Evolutionary conservation across 2,113 vertebrate species (phyloP).

Genomic region (Erythrolamprus reginae): DNA sequence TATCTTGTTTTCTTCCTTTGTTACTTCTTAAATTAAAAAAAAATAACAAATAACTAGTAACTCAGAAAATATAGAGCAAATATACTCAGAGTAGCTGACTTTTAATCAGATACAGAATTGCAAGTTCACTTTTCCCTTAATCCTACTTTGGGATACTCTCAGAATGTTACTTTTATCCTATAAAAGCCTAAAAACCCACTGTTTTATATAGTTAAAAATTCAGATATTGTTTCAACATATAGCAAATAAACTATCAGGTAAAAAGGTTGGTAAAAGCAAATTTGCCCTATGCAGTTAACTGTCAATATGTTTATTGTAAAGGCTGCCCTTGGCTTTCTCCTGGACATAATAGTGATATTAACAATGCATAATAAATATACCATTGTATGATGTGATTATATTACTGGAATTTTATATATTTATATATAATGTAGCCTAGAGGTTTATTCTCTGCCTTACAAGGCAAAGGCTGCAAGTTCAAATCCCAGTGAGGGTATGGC

Average conservation of each 20-base stretch:
- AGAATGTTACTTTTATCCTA: background rate
- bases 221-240: background rate
- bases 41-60: background rate
- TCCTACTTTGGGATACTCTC: background rate
- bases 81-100: background rate
- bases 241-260: background rate
- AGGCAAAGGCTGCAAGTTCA: no score
- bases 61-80: background rate
- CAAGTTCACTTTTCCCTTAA: background rate
- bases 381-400: background rate
- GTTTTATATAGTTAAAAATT: background rate
- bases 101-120: background rate
- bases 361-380: background rate
- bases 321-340: background rate
- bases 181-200: background rate
- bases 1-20: background rate
- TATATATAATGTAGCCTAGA: no score
- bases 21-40: background rate
- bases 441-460: no score
- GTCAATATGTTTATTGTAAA: background rate
- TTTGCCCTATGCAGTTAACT: background rate
- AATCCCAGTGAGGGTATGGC: no score
- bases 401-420: background rate
- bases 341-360: background rate
- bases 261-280: background rate